These are phyloP conservation scores for Austrofundulus limnaeus DNA, from an alignment of 2,113 vertebrate genomes.

Conservation along the genomic window DNA sequence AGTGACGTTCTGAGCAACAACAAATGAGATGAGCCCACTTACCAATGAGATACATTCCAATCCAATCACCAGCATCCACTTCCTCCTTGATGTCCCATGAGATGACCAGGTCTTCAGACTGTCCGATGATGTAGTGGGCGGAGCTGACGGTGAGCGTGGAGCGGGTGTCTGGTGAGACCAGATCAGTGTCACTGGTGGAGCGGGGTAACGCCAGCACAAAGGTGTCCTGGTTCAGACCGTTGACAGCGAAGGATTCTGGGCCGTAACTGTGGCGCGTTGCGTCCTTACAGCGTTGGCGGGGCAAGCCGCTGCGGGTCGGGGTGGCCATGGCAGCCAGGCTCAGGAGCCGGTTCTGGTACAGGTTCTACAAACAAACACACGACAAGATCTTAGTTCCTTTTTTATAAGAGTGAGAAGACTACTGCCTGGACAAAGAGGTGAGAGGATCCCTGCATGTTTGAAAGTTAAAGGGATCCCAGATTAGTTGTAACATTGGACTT, in stretches of 20 bases:
- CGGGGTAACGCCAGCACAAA: slow-evolving; percentile 82
- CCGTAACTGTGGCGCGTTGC: slow-evolving; percentile 86
- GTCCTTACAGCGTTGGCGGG: slow-evolving; percentile 89
- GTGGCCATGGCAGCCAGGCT: slow-evolving; percentile 96
- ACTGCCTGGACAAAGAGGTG: no score
- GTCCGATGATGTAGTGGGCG: slow-evolving; percentile 89
- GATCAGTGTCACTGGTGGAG: slow-evolving; percentile 93
- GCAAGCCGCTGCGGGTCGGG: slow-evolving; percentile 89
- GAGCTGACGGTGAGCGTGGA: slow-evolving; percentile 93
- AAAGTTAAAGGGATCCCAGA: no score
- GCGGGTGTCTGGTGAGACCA: slow-evolving; percentile 91
- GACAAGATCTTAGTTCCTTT: neutral
- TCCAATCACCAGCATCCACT: slow-evolving; percentile 97
- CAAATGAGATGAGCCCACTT: slow-evolving; percentile 55
- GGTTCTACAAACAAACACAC: slow-evolving; percentile 81
- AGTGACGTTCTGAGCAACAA: no score
- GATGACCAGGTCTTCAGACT: slow-evolving; percentile 89
- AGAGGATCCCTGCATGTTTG: no score
- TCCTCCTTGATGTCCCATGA: slow-evolving; percentile 99
- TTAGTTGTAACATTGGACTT: no score
- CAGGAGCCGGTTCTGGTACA: slow-evolving; percentile 97
- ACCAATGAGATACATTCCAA: slow-evolving; percentile 98
- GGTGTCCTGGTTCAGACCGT: slow-evolving; percentile 78
- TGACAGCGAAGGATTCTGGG: slow-evolving; percentile 85
- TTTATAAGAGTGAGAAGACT: no score